Evolutionary conservation across 2,797 vertebrate genomes (phyloP).

Genomic region (Chelon labrosus): DNA sequence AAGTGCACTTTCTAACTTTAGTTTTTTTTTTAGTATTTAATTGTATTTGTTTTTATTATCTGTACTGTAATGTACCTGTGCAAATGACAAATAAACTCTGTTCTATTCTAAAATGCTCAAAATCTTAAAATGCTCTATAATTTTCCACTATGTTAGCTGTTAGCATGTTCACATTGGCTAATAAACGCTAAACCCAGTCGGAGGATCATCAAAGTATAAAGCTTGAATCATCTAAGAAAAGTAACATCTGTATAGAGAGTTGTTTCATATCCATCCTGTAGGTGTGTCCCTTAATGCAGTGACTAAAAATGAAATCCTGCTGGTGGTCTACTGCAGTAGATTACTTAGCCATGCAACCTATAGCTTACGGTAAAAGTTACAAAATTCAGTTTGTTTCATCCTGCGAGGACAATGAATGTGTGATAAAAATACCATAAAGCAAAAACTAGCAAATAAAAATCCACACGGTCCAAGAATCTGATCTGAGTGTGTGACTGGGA

Average conservation of each 20-base stretch:
- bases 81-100: too few relatives aligned
- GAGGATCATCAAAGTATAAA: neutral
- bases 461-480: neutral
- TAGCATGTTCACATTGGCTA: neutral
- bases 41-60: too few relatives aligned
- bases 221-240: neutral
- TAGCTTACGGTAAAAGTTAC: neutral
- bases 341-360: too few relatives aligned
- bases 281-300: neutral
- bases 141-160: neutral
- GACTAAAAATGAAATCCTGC: neutral
- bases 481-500: neutral
- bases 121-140: too few relatives aligned
- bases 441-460: slow-evolving; percentile 6
- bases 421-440: too few relatives aligned
- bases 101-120: too few relatives aligned
- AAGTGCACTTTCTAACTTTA: too few relatives aligned
- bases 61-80: too few relatives aligned
- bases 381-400: neutral
- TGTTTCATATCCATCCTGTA: neutral
- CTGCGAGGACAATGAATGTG: neutral
- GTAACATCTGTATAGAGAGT: neutral
- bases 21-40: too few relatives aligned
- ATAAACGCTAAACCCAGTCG: neutral
- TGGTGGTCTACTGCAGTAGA: neutral